Conservation (phyloP, 2,888 invertebrate species). For the Drosophila emarginata region DNA sequence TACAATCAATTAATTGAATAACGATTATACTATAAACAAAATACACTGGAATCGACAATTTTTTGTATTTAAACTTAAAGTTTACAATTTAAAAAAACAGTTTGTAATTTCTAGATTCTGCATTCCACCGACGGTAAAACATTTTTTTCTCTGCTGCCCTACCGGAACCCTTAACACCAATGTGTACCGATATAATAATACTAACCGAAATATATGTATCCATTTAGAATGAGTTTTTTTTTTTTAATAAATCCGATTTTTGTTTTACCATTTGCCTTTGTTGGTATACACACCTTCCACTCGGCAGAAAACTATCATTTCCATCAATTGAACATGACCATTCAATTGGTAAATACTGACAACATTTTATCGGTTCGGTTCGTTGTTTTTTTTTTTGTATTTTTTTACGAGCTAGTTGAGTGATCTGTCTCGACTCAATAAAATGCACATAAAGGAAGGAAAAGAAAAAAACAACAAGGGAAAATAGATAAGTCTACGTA, state of each 20-base stretch:
- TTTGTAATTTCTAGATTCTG: not conserved
- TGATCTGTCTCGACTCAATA: constrained; percentile 17
- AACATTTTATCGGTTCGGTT: constrained; percentile 15
- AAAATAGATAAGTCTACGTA: constrained; percentile 26
- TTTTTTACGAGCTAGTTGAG: constrained; percentile 8
- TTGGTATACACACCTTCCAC: not conserved
- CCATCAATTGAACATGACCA: constrained; percentile 14
- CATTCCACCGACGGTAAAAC: constrained; percentile 1
- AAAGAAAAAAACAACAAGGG: constrained; percentile 7
- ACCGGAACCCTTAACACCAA: too few relatives aligned
- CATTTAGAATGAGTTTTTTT: not conserved
- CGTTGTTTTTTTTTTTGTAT: too few relatives aligned
- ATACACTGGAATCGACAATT: too few relatives aligned
- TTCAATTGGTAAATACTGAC: constrained; percentile 33
- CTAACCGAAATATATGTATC: too few relatives aligned
- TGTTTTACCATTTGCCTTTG: not conserved
- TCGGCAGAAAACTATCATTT: not conserved
- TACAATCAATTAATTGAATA: too few relatives aligned
- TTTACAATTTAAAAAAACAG: too few relatives aligned
- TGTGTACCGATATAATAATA: too few relatives aligned
- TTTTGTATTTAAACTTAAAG: not conserved
- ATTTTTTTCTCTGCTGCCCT: too few relatives aligned
- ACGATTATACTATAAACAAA: too few relatives aligned
- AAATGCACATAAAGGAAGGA: constrained; percentile 1
- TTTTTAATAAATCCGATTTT: not conserved